Conservation (phyloP, 2,113 vertebrate species). For the Eupsittula cactorum region DNA sequence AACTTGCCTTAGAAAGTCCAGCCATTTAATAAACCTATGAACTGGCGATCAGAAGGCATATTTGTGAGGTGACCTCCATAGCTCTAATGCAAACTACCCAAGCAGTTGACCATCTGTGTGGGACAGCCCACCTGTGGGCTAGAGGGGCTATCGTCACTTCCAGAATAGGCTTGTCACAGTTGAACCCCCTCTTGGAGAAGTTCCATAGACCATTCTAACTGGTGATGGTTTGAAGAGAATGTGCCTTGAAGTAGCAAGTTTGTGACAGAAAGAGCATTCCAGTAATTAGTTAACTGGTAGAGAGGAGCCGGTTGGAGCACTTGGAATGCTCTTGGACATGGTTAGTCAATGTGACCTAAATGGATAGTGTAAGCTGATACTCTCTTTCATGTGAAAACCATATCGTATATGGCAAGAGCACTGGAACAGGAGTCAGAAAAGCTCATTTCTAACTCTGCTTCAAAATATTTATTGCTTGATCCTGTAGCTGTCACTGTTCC, state of each 20-base stretch:
- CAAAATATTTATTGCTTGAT: background rate
- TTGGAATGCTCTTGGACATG: background rate
- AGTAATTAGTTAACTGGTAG: background rate
- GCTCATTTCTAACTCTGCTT: background rate
- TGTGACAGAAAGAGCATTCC: background rate
- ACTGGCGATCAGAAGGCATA: background rate
- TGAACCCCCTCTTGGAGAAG: accelerated
- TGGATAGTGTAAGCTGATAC: background rate
- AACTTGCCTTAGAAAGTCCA: background rate
- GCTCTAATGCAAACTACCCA: background rate
- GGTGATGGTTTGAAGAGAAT: background rate
- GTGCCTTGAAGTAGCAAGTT: background rate
- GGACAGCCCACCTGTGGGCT: background rate
- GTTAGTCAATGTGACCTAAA: background rate
- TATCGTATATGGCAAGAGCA: background rate
- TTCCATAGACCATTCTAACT: background rate
- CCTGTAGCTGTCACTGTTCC: background rate
- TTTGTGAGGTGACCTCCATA: background rate
- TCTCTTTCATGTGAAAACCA: background rate
- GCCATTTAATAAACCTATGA: background rate
- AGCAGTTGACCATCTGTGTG: accelerated
- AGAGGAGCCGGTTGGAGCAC: accelerated
- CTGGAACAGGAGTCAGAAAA: background rate
- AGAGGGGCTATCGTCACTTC: background rate
- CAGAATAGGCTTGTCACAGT: background rate